These are phyloP conservation scores for Nothura maculosa DNA, from an alignment of 2,797 vertebrate species.

Conservation along the genomic window DNA sequence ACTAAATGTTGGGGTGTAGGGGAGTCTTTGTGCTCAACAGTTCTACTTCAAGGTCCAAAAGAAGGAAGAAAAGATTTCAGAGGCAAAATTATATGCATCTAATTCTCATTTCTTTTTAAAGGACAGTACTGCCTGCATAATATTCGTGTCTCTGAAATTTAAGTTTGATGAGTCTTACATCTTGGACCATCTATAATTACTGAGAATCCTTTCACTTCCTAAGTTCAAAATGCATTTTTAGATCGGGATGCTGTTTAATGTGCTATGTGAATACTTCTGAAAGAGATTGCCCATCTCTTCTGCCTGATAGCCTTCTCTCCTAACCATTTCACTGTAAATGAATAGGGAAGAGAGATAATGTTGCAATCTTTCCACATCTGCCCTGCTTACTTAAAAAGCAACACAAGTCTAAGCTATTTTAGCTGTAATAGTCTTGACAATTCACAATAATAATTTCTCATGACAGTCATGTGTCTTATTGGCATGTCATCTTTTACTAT, in stretches of 20 bases:
- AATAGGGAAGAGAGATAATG: neutral
- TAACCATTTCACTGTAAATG: neutral
- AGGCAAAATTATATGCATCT: neutral
- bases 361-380: neutral
- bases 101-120: neutral
- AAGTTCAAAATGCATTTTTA: neutral
- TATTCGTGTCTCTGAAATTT: neutral
- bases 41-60: neutral
- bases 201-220: neutral
- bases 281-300: neutral
- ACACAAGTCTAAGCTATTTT: neutral
- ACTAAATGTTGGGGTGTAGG: neutral
- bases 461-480: neutral
- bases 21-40: neutral
- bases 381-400: neutral
- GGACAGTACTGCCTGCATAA: neutral
- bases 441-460: neutral
- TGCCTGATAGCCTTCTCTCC: neutral
- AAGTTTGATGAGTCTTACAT: neutral
- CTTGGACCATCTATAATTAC: neutral
- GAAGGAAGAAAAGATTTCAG: neutral
- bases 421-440: neutral
- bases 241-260: neutral
- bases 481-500: neutral
- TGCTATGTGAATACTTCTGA: neutral